Percentiles rank a stretch among this genome's conserved stretches.
These are phyloP conservation scores for Isoperla grammatica DNA, from an alignment of 2,888 invertebrate genomes.

Conservation along the genomic window DNA sequence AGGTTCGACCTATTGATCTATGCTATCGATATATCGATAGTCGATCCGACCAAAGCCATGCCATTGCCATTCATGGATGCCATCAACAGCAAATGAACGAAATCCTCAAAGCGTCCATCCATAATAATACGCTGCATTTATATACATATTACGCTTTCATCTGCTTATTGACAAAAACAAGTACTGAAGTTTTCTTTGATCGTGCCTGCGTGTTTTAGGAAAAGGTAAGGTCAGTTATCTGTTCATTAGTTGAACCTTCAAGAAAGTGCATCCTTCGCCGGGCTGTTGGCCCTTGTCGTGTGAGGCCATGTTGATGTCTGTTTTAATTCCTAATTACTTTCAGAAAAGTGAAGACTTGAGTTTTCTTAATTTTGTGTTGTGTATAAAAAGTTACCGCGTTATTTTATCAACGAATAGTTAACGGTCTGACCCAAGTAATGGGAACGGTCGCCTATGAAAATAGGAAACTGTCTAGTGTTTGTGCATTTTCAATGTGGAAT, in stretches of 20 bases:
- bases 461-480: slow-evolving; percentile 30
- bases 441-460: slow-evolving; percentile 28
- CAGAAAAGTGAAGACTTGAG: slow-evolving; percentile 31
- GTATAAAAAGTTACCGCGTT: slow-evolving; percentile 30
- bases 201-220: slow-evolving; percentile 28
- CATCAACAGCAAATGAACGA: no score
- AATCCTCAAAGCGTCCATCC: no score
- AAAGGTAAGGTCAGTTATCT: slow-evolving; percentile 31
- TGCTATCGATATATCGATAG: no score
- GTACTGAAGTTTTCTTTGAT: slow-evolving; percentile 25
- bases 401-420: slow-evolving; percentile 23
- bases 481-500: slow-evolving; percentile 30
- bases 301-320: slow-evolving; percentile 27
- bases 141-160: no score
- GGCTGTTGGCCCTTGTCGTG: slow-evolving; percentile 26
- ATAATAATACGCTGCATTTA: no score
- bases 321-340: slow-evolving; percentile 26
- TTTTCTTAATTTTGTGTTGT: slow-evolving; percentile 32
- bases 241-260: slow-evolving; percentile 28
- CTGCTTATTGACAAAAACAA: neutral
- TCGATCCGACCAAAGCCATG: no score
- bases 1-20: no score
- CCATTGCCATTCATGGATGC: no score
- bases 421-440: slow-evolving; percentile 25
- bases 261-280: slow-evolving; percentile 30